Evolutionary conservation across 2,113 vertebrate species (phyloP), one percentile per base, ranked within the genome.

Genomic region (Eptatretus burgeri): DNA sequence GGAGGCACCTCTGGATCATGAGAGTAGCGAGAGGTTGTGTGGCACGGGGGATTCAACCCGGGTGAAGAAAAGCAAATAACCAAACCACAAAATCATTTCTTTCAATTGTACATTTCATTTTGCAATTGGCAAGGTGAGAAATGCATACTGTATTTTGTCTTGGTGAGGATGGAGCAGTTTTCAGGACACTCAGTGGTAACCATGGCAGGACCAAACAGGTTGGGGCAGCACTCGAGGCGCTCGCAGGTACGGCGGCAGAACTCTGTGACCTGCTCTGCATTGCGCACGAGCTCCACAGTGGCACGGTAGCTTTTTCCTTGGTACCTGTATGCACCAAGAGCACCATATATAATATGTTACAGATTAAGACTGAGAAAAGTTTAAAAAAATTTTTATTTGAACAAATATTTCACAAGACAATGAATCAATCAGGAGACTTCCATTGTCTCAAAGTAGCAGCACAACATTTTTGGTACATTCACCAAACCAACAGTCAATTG

Each of bases 261-360:
- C 27, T 93, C 87, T 11, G 85, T 78, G 68, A 96, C 91, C 1
- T 79, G 78, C 67, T 95, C 84, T 51, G 85, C 84, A 1, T 84
- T 93, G 68, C 84, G 83, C 67, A 93, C 88, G 13, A 96, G 82
- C 66, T 89, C 84, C 70, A 95, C 86, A 1, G 85, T 95, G 14
- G 91, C 87, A 52, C 88, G 79, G 72, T 95, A 93, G 69, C 84
- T 95, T 73, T 95, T 96, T 64, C 91, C 91, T 73, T 95, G 94
- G 73, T 95, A 94, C 66, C 88, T 95, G 71, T 2, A 11, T 17
- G 56, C 19, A 12, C 56, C 27, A 41, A 41, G 27, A 41, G 7
- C 27, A 41, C 27, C 27, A 7, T 41, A 41, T 7, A 41, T 41
- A 41, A 41, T 41, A 41, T 41, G n/a, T n/a, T n/a, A 41, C 7